These are phyloP conservation scores for Sceliomorpha sp. DNA, from an alignment of 2,888 invertebrate genomes.

Conservation along the genomic window DNA sequence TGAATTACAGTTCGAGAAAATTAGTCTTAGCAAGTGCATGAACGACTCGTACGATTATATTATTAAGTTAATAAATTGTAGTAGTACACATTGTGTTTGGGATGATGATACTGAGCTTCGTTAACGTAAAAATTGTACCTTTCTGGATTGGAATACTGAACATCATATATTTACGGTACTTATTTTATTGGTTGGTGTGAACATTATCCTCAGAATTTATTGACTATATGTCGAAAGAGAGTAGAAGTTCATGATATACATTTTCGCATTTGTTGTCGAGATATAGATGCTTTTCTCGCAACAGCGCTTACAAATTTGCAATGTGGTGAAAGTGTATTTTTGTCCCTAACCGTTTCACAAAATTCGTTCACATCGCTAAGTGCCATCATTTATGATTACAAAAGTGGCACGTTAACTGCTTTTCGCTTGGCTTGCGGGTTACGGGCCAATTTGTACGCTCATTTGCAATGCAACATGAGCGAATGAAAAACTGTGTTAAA, in stretches of 20 bases:
- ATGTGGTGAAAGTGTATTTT: constrained; percentile 26
- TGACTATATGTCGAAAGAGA: constrained; percentile 17
- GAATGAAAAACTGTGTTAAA: constrained; percentile 17
- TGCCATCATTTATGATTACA: constrained; percentile 45
- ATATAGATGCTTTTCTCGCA: constrained; percentile 18
- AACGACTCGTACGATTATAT: background rate
- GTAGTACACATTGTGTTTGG: too few species aligned
- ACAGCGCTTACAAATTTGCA: constrained; percentile 26
- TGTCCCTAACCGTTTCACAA: constrained; percentile 26
- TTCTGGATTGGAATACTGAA: background rate
- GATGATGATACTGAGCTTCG: background rate
- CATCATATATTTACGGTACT: constrained; percentile 18
- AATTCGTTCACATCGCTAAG: constrained; percentile 42
- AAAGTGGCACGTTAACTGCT: constrained; percentile 44
- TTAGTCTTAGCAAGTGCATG: too few species aligned
- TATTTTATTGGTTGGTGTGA: constrained; percentile 16
- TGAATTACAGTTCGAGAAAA: too few species aligned
- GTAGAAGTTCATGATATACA: constrained; percentile 8
- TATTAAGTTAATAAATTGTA: too few species aligned
- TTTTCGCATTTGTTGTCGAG: constrained; percentile 30
- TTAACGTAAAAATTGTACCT: background rate
- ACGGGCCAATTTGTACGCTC: constrained; percentile 49
- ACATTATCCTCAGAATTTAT: constrained; percentile 2
- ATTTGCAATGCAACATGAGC: constrained; percentile 21
- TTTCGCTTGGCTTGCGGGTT: constrained; percentile 52